Conservation (phyloP, 2,797 vertebrate genomes). For the Argyrosomus regius region DNA sequence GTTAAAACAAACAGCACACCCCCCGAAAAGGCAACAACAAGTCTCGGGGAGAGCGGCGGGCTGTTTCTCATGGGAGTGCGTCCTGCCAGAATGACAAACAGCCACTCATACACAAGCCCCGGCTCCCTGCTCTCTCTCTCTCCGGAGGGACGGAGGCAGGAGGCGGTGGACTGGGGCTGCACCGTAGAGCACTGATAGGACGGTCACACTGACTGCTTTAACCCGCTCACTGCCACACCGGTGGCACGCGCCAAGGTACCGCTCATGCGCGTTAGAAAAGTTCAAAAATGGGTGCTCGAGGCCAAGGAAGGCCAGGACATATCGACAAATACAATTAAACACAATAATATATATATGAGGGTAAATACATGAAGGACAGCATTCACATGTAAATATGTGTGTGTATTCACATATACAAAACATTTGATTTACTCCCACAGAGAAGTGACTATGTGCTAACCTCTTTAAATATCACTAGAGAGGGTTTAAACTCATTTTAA, state of each 20-base stretch:
- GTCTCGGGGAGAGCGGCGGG: conserved; percentile 54
- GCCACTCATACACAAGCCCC: conserved; percentile 33
- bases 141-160: conserved; percentile 29
- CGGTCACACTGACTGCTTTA: conserved; percentile 68
- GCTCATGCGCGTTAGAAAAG: background rate
- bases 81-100: conserved; percentile 82
- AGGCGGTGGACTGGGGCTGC: conserved; percentile 80
- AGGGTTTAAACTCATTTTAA: background rate
- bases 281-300: too few species aligned
- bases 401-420: too few species aligned
- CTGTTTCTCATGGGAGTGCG: conserved; percentile 67
- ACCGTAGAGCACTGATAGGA: conserved; percentile 79
- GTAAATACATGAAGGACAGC: too few species aligned
- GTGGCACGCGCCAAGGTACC: conserved; percentile 8
- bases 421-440: too few species aligned
- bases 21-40: conserved; percentile 51
- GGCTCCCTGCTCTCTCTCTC: conserved; percentile 29
- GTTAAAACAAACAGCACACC: conserved; percentile 5
- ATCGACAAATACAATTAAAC: too few species aligned
- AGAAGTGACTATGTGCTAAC: background rate
- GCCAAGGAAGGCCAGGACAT: too few species aligned
- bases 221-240: conserved; percentile 77
- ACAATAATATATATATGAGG: too few species aligned
- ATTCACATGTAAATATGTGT: too few species aligned
- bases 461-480: too few species aligned